Percentiles rank a stretch among this genome's conserved stretches.
Conservation (phyloP, 2,797 vertebrate genomes). For the Pseudochaenichthys georgianus region DNA sequence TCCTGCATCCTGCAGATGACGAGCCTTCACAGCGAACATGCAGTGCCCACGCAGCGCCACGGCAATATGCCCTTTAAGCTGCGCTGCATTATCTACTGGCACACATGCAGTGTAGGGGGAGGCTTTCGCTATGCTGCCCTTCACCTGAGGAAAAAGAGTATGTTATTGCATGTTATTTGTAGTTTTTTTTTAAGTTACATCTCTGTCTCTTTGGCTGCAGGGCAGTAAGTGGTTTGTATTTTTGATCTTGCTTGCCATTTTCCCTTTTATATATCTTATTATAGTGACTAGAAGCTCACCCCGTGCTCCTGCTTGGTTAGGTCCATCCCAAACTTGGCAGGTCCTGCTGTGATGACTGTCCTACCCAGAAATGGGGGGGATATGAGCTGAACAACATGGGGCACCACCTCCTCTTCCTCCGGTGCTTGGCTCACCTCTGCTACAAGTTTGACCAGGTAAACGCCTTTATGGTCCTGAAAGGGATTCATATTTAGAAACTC, state of each 20-base stretch:
- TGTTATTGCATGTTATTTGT: not conserved
- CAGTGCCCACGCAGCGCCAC: conserved; percentile 86
- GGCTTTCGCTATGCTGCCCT: conserved; percentile 82
- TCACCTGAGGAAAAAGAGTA: conserved; percentile 74
- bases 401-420: conserved; percentile 82
- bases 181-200: not conserved
- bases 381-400: conserved; percentile 86
- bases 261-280: too few relatives aligned
- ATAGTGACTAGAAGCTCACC: conserved; percentile 61
- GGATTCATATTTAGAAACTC: not conserved
- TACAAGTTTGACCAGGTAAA: conserved; percentile 84
- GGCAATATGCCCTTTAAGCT: conserved; percentile 80
- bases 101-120: conserved; percentile 86
- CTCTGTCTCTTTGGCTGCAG: too few relatives aligned
- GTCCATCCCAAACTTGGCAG: conserved; percentile 89
- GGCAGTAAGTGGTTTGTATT: too few relatives aligned
- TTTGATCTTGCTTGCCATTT: too few relatives aligned
- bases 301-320: conserved; percentile 87
- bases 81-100: conserved; percentile 73
- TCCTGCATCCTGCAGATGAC: conserved; percentile 84
- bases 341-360: conserved; percentile 85
- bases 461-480: conserved; percentile 76
- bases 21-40: conserved; percentile 88
- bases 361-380: conserved; percentile 87
- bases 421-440: conserved; percentile 82